Evolutionary conservation across 2,888 invertebrate species (phyloP).

Genomic region (Aleiodes alternator): DNA sequence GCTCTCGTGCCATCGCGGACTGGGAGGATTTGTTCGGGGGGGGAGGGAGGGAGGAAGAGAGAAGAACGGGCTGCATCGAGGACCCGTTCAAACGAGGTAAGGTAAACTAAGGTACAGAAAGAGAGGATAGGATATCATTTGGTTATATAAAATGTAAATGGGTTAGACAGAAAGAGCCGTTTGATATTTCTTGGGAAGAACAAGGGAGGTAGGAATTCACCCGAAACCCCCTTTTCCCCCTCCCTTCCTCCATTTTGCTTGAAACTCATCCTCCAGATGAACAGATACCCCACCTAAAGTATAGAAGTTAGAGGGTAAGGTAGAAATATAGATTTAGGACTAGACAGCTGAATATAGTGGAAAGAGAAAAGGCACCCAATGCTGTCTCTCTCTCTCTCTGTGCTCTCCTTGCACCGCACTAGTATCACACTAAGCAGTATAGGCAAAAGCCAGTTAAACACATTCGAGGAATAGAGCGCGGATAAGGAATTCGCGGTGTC

Average conservation of each 20-base stretch:
- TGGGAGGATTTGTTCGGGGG: slow-evolving; percentile 68
- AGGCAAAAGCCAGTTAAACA: slow-evolving; percentile 54
- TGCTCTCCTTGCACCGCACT: not conserved
- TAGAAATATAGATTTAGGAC: slow-evolving; percentile 73
- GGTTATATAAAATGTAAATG: slow-evolving; percentile 43
- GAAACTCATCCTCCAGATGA: slow-evolving; percentile 62
- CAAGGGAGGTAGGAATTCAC: not conserved
- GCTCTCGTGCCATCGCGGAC: slow-evolving; percentile 70
- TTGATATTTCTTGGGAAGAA: slow-evolving; percentile 29
- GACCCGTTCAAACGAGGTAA: slow-evolving; percentile 53
- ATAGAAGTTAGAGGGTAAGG: slow-evolving; percentile 47
- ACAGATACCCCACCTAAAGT: slow-evolving; percentile 68
- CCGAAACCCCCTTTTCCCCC: not conserved
- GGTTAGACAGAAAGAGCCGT: slow-evolving; percentile 45
- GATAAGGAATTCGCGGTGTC: slow-evolving; percentile 53
- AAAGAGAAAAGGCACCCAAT: not conserved
- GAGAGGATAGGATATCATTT: slow-evolving; percentile 23
- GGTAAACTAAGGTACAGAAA: slow-evolving; percentile 37
- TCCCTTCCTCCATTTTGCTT: not conserved
- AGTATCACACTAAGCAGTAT: slow-evolving; percentile 23
- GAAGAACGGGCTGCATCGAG: slow-evolving; percentile 39
- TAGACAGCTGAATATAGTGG: slow-evolving; percentile 50
- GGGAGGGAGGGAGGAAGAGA: no score
- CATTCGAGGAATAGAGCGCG: slow-evolving; percentile 52
- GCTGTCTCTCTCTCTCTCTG: no score